Base-by-base conservation (phyloP, 2,113 vertebrate genomes). In the Coryphaenoides rupestris region DNA sequence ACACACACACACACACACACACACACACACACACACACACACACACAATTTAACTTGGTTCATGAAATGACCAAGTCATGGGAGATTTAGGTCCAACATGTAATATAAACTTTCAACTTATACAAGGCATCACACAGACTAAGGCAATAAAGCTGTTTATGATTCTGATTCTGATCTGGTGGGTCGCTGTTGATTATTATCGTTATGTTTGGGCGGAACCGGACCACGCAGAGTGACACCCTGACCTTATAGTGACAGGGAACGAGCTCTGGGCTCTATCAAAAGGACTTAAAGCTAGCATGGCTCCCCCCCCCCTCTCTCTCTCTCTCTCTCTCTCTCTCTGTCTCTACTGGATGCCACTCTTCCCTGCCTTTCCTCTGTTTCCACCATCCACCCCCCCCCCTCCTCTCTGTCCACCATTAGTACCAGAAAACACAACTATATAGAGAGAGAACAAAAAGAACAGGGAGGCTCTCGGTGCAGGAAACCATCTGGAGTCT, bases 401-500 rank as follows among this genome's bases (percentile, higher is more conserved):
- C 9, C 59, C 49, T 19, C 53, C 57, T 24, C 19, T 28, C 16
- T 57, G 52, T 10, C 16, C 74, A 54, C 61, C 22, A 66, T 73
- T 45, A 72, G 55, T 67, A 55, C 58, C 26, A 24, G 14, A 60
- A 40, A 68, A 81, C 62, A 49, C 50, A 69, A 69, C 75, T 57
- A 72, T 21, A 64, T 10, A 21, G 53, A 58, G 62, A 66, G 21
- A n/a, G n/a, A n/a, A n/a, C n/a, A n/a, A n/a, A 26, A 28, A 60
- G 57, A 72, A 52, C 58, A 65, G 58, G 40, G 63, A 16, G 54
- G 28, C 19, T 13, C 24, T 26, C 19, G 13, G n/a, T n/a, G n/a
- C n/a, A n/a, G n/a, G 47, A 62, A 66, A 72, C 53, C 62, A 73
- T 82, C 70, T 74, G 73, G 68, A 66, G 52, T 63, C 59, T 66